Evolutionary conservation across 2,888 invertebrate species (phyloP).

Genomic region (Drosophila leonis): DNA sequence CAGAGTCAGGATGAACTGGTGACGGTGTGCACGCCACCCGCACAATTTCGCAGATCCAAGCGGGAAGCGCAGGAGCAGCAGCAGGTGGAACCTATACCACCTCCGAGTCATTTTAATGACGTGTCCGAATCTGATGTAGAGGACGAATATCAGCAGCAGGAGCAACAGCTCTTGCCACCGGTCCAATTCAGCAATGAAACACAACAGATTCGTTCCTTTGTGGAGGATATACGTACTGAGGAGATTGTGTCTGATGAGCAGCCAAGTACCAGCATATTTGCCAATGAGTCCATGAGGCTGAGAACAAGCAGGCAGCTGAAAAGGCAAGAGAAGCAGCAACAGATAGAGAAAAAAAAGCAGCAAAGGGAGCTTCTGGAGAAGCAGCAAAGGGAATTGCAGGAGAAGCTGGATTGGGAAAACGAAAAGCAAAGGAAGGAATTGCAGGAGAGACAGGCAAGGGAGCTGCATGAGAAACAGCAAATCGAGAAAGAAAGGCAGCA

Average conservation of each 20-base stretch:
- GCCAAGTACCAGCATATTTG: constrained; percentile 16
- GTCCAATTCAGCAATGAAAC: not conserved
- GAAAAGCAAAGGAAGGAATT: not conserved
- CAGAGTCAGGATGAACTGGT: constrained; percentile 36
- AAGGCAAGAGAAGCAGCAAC: not conserved
- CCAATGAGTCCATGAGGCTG: not conserved
- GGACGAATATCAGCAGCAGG: constrained; percentile 2
- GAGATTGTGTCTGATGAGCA: constrained; percentile 1
- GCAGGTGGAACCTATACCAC: not conserved
- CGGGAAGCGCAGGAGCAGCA: not conserved
- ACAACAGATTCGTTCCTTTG: not conserved
- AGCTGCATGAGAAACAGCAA: not conserved
- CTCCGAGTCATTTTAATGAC: constrained; percentile 20
- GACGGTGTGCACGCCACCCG: constrained; percentile 36
- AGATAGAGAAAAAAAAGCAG: not conserved
- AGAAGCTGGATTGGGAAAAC: not conserved
- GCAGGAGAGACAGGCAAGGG: not conserved
- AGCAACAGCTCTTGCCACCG: not conserved
- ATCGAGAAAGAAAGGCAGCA: not conserved
- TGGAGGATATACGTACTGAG: not conserved
- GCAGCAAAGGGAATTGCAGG: not conserved
- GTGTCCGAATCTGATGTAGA: constrained; percentile 7
- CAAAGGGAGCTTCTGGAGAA: not conserved
- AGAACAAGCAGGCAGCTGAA: not conserved
- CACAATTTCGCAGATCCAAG: constrained; percentile 28